These are phyloP conservation scores for Tetrao urogallus DNA, from an alignment of 2,113 vertebrate genomes.

Conservation along the genomic window DNA sequence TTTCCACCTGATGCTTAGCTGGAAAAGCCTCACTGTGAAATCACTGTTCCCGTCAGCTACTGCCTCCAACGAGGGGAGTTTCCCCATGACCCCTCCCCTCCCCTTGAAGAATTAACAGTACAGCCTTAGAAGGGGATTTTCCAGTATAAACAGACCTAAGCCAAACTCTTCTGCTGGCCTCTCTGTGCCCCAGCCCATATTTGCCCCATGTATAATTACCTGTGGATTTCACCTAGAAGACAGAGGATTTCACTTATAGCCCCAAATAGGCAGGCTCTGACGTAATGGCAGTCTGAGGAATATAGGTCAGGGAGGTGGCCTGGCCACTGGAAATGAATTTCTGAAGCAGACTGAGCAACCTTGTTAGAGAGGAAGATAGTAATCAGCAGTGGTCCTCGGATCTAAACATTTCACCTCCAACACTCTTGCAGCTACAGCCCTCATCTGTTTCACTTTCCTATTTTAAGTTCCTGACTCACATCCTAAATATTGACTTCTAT, in stretches of 20 bases:
- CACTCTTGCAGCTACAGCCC: conserved; percentile 70
- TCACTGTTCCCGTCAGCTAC: conserved; percentile 23
- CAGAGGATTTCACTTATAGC: conserved; percentile 69
- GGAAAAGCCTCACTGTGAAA: conserved; percentile 32
- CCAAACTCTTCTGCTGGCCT: conserved; percentile 70
- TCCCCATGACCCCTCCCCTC: conserved; percentile 39
- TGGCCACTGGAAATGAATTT: conserved; percentile 65
- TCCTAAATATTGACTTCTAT: conserved; percentile 84
- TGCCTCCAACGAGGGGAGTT: background rate
- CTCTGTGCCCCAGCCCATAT: conserved; percentile 57
- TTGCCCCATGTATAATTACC: conserved; percentile 62
- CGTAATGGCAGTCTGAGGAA: conserved; percentile 69
- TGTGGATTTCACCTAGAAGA: conserved; percentile 58
- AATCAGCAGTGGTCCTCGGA: conserved; percentile 71
- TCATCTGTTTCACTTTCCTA: conserved; percentile 81
- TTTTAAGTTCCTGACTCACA: conserved; percentile 83
- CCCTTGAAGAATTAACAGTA: conserved; percentile 36
- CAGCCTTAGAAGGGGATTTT: conserved; percentile 69
- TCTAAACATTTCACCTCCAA: conserved; percentile 74
- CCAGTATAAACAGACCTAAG: conserved; percentile 63
- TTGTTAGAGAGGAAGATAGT: conserved; percentile 75
- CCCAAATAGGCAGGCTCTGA: conserved; percentile 72
- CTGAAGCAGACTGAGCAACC: conserved; percentile 67
- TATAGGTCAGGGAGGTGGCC: conserved; percentile 79
- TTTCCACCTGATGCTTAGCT: background rate